Base-by-base conservation (phyloP, 2,888 invertebrate species). In the Crossocerus cetratus region DNA sequence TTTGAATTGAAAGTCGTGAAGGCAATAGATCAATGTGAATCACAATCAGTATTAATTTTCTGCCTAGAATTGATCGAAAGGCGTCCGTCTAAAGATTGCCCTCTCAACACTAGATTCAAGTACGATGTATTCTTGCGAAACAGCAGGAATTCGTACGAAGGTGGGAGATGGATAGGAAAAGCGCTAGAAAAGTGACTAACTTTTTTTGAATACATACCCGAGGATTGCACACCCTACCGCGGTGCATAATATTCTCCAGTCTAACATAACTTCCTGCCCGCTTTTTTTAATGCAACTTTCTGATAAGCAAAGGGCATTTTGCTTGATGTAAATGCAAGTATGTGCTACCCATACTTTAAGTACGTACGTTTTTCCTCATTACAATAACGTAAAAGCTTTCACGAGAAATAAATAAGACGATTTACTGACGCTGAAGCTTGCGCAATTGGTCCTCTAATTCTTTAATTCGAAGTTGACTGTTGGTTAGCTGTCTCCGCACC, bases 391-490 rank as follows among this genome's bases (percentile, higher is more conserved):
- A 32, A 32, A 32, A 32, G 32, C 32, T 32, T 32, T 32, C 32
- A 32, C 32, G 32, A 32, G 11, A 60, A 67, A 62, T 44, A 56
- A 56, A 21, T 22, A 44, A 16, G 16, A 43, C 59, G 13, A 14
- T 74, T 73, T 81, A 82, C 58, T 87, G 82, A 77, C 73, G 91
- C 78, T 94, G 93, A 70, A 94, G 88, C 66, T 93, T 93, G 49
- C 93, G 92, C 11, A 95, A 90, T 84, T 95, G 94, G 65, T 95
- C 94, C 87, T 97, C 97, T 23, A 97, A 91, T 86, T 97, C 96
- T 67, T 94, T 93, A 20, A 97, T 95, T 58, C 95, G 92, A 82
- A 94, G 93, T 86, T 97, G 97, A 84, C 96, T 95, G 87, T 94
- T 93, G 20, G 94, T 93, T 54, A 97, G 91, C 88, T 96, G 96